Evolutionary conservation across 2,113 vertebrate species (phyloP).

Genomic region (Pheucticus melanocephalus): DNA sequence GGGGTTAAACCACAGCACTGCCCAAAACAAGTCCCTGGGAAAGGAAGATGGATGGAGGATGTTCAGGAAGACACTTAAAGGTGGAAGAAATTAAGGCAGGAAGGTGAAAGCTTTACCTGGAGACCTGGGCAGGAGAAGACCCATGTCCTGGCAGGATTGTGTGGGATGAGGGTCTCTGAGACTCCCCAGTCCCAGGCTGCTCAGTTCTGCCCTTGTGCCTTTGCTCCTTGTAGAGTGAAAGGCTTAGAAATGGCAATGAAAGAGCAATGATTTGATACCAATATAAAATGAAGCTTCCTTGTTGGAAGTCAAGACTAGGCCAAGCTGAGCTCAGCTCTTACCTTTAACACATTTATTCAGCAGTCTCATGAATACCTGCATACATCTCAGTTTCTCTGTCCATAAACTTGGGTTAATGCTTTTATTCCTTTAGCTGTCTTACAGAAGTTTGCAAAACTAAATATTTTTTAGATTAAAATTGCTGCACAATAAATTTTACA

Average conservation of each 20-base stretch:
- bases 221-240: not conserved
- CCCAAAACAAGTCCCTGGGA: fast-evolving
- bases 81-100: not conserved
- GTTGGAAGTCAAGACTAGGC: not conserved
- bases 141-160: fast-evolving
- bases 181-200: not conserved
- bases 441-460: not conserved
- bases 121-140: not conserved
- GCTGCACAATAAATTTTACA: not conserved
- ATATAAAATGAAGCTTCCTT: not conserved
- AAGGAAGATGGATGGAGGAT: not conserved
- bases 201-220: not conserved
- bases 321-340: not conserved
- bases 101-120: not conserved
- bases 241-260: not conserved
- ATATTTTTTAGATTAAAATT: not conserved
- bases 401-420: not conserved
- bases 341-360: not conserved
- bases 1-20: not conserved
- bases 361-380: not conserved
- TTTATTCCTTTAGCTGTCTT: not conserved
- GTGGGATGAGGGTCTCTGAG: not conserved
- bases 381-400: not conserved
- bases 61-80: not conserved
- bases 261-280: not conserved